These are phyloP conservation scores for Campylomormyrus tamandua DNA, from an alignment of 2,113 vertebrate species.

Conservation along the genomic window DNA sequence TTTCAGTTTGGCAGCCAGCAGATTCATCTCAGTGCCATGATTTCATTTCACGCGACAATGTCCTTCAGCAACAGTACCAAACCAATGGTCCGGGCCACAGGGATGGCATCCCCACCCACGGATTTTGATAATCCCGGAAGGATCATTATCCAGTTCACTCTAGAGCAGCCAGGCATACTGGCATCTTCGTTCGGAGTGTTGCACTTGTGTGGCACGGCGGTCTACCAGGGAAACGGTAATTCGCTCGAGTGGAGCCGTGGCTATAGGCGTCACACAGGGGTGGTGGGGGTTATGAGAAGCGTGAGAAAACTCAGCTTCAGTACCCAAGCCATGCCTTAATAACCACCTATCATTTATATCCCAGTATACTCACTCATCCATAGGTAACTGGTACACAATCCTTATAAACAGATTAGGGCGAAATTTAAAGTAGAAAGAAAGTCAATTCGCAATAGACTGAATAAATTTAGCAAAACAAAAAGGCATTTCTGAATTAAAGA, in stretches of 20 bases:
- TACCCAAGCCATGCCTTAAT: background rate
- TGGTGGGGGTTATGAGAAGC: background rate
- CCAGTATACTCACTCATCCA: background rate
- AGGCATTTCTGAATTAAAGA: background rate
- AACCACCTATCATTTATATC: background rate
- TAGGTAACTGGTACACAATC: background rate
- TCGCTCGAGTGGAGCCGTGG: background rate
- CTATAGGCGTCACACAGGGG: background rate
- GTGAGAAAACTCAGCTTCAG: background rate
- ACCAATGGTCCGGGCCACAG: constrained; percentile 21
- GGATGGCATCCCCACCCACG: background rate
- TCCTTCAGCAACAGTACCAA: background rate
- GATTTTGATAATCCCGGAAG: background rate
- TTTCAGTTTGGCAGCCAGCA: background rate
- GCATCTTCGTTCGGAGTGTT: background rate
- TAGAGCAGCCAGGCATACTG: background rate
- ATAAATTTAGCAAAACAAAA: background rate
- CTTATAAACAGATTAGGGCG: background rate
- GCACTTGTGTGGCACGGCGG: background rate
- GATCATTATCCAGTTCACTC: background rate
- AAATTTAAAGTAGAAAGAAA: background rate
- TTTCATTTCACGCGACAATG: background rate
- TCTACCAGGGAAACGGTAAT: background rate
- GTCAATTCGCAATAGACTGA: background rate
- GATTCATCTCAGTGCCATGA: background rate